A percentile compares a stretch with the other conserved stretches of the same genome.
phyloP scores from a whole-genome alignment of 1,140 invertebrate species.

The Episyrphus balteatus region DNA sequence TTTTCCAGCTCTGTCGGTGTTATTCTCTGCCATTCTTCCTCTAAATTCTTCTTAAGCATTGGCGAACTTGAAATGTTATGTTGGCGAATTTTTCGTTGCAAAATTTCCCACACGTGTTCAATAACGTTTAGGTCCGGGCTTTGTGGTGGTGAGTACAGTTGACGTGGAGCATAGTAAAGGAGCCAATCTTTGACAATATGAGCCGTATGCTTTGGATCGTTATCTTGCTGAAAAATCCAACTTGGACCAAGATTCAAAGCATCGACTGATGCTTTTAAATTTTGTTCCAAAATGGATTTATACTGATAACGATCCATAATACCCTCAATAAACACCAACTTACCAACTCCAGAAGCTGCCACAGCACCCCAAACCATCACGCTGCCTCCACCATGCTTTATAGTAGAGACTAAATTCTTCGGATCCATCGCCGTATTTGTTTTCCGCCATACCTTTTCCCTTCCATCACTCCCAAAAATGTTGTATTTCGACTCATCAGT shows the following conservation, averaged over 20 bases:
- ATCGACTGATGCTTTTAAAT: constrained; percentile 10
- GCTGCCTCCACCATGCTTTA: constrained; percentile 29
- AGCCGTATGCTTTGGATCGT: too few relatives aligned
- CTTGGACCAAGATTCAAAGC: constrained; percentile 7
- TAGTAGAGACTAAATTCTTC: constrained; percentile 18
- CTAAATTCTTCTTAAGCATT: constrained; percentile 2
- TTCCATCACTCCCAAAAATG: constrained; percentile 11
- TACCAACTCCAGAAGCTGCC: constrained; percentile 14
- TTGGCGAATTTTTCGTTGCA: constrained; percentile 8
- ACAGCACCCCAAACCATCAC: constrained; percentile 32
- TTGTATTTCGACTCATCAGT: constrained; percentile 20
- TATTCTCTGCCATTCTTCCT: constrained; percentile 8
- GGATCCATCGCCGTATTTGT: constrained; percentile 5
- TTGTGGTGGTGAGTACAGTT: constrained; percentile 21
- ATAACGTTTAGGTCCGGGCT: constrained; percentile 26
- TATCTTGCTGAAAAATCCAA: constrained; percentile 19
- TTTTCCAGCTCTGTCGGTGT: constrained; percentile 4
- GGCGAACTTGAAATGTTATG: constrained; percentile 4
- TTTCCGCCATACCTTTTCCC: constrained; percentile 9
- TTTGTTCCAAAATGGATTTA: constrained; percentile 10
- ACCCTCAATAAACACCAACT: constrained; percentile 14
- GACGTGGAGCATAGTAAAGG: constrained; percentile 7
- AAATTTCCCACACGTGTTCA: constrained; percentile 20
- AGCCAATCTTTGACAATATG: constrained; percentile 19
- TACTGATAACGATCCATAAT: constrained; percentile 10